These are phyloP conservation scores for Tinamus major DNA, from an alignment of 2,797 vertebrate species.

Conservation along the genomic window DNA sequence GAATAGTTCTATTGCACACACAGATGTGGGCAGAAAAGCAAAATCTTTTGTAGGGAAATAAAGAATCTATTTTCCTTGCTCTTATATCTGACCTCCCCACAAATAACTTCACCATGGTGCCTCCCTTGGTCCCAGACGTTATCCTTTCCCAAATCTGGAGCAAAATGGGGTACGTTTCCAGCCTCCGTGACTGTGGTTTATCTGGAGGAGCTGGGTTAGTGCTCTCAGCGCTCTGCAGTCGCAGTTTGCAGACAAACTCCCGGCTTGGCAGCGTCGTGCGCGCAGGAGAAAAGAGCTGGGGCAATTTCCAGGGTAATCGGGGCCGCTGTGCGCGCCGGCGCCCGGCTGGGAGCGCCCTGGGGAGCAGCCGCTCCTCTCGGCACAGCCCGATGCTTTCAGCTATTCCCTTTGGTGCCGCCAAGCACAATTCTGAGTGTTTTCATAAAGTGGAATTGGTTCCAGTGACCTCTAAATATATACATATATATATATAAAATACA, in stretches of 20 bases:
- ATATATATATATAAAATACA: not conserved
- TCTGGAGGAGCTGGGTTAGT: not conserved
- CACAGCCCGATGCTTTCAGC: accelerated
- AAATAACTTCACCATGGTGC: accelerated
- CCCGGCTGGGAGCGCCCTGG: not conserved
- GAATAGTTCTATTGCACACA: not conserved
- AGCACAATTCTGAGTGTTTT: accelerated
- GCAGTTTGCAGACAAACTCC: not conserved
- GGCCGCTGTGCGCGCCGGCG: not conserved
- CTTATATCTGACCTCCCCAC: not conserved
- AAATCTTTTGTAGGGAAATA: not conserved
- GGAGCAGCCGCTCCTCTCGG: not conserved
- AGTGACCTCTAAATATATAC: not conserved
- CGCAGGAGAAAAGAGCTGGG: not conserved
- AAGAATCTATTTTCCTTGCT: not conserved
- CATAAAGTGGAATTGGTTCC: not conserved
- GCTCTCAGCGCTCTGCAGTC: not conserved
- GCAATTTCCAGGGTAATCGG: accelerated
- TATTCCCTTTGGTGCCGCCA: accelerated
- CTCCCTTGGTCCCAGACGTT: not conserved
- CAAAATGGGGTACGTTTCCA: conserved; percentile 1
- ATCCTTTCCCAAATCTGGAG: not conserved
- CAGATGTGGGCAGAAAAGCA: not conserved
- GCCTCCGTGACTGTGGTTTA: not conserved
- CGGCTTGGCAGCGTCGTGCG: not conserved